Evolutionary conservation across 2,888 invertebrate genomes (phyloP).

Genomic region (Nomada fabriciana): DNA sequence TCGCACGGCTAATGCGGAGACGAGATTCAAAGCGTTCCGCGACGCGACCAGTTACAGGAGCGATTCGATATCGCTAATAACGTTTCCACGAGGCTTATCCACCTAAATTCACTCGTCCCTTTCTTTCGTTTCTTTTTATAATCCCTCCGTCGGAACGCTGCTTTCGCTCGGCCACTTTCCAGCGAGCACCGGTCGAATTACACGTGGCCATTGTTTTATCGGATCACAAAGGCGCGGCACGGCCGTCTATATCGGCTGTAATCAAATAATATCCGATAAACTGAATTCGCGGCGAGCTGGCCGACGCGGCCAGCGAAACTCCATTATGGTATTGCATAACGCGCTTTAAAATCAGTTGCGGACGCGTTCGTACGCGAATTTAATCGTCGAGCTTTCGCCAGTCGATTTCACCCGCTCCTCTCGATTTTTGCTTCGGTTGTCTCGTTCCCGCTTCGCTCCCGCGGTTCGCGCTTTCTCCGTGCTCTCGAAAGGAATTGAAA

Average conservation of each 20-base stretch:
- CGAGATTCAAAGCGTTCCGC: conserved; percentile 13
- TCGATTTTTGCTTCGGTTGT: neutral
- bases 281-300: conserved; percentile 46
- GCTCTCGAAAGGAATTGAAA: no score
- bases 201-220: conserved; percentile 21
- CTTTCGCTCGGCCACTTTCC: neutral
- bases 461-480: no score
- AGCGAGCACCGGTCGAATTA: conserved; percentile 22
- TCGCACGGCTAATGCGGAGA: conserved; percentile 41
- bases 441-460: no score
- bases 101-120: neutral
- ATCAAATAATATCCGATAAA: conserved; percentile 58
- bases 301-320: conserved; percentile 37
- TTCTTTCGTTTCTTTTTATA: neutral
- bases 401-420: neutral
- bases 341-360: conserved; percentile 33
- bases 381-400: conserved; percentile 30
- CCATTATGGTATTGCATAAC: conserved; percentile 43
- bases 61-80: conserved; percentile 37
- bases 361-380: conserved; percentile 18
- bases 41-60: conserved; percentile 12
- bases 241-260: conserved; percentile 26
- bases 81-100: conserved; percentile 9
- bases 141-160: neutral
- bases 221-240: conserved; percentile 25